These are phyloP conservation scores for Philypnodon macrostomus DNA, from an alignment of 2,797 vertebrate genomes.

Conservation along the genomic window DNA sequence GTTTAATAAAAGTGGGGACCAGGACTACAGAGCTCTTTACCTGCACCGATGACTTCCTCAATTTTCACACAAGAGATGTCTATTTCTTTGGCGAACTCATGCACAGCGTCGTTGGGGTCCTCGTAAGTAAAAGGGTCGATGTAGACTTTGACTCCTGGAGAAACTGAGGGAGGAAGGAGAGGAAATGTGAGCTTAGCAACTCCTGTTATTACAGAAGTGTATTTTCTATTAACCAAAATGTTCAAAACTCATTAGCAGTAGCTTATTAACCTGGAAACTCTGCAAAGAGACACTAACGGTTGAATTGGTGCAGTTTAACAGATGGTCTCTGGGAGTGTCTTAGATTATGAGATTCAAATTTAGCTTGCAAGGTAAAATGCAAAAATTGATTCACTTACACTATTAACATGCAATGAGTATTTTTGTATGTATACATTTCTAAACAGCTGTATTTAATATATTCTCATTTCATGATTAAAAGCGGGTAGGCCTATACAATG, in stretches of 20 bases:
- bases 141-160: slow-evolving; percentile 95
- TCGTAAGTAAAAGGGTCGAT: slow-evolving; percentile 98
- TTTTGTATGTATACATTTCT: no score
- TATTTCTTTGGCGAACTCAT: slow-evolving; percentile 98
- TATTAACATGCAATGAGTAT: no score
- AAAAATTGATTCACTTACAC: no score
- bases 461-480: no score
- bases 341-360: no score
- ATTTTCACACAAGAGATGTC: slow-evolving; percentile 99
- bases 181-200: slow-evolving; percentile 1
- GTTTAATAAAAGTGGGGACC: slow-evolving; percentile 38
- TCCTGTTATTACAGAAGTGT: background rate
- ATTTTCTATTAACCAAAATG: no score
- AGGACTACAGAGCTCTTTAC: slow-evolving; percentile 67
- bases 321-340: no score
- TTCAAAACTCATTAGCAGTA: background rate
- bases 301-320: no score
- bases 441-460: no score
- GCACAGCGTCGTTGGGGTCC: slow-evolving; percentile 94
- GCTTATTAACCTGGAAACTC: background rate
- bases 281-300: no score
- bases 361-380: no score
- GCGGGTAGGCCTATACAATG: background rate
- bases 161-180: slow-evolving; percentile 77
- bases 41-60: slow-evolving; percentile 98